Base-by-base conservation (phyloP, 2,113 vertebrate species). In the Lynx canadensis region DNA sequence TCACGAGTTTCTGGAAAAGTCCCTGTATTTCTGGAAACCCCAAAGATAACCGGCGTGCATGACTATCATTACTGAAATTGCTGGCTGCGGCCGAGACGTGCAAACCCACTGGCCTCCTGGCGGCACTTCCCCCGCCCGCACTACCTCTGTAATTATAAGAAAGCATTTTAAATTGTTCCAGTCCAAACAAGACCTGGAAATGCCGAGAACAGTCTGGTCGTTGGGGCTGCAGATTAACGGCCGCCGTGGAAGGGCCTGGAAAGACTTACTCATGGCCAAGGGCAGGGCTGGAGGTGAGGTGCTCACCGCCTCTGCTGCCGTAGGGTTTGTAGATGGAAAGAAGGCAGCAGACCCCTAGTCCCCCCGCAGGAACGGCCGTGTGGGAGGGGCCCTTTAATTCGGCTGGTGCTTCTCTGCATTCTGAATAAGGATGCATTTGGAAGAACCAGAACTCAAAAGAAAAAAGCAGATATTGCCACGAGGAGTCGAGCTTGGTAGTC, bases 51-150 rank as follows among this genome's bases (percentile, higher is more conserved):
- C 81, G 85, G 96, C 78, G 48, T 95, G 97, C 98, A 99, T 98
- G 98, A 98, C 98, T 98, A 95, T 99, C 98, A 99, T 99, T 99
- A 99, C 97, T 13, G 8, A 99, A 99, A 99, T 98, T 99, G 98
- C 98, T 95, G 97, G 97, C 97, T 98, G 71, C 81, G 87, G 92
- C 65, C 74, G 95, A 98, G 98, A 98, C 96, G 95, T 92, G 98
- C 98, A 92, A 96, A 97, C 84, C 95, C 79, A 13, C 6, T 23
- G 95, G 83, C 81, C 63, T 4, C 95, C 88, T 11, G 85, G 95
- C 71, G 41, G 95, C 5, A n/a, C 4, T 10, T 97, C 60, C 79
- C 94, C 87, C 15, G 33, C 95, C 98, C 66, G 84, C 73, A 76
- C 79, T 38, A 76, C 96, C 98, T 97, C 98, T 98, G 96, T 98